Conservation (phyloP, 2,797 vertebrate genomes). For the Thamnophis elegans region DNA sequence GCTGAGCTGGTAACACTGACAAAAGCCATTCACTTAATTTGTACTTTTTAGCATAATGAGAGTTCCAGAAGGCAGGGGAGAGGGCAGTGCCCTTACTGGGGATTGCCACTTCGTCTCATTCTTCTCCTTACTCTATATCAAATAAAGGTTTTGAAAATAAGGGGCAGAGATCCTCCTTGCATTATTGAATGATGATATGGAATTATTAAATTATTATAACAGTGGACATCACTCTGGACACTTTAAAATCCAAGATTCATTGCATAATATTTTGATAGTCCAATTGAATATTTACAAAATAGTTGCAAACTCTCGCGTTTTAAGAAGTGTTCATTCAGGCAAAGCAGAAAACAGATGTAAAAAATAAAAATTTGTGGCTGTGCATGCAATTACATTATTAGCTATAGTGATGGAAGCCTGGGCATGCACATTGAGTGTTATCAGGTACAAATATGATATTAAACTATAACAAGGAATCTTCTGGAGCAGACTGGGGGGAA, state of each 20-base stretch:
- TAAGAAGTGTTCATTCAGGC: not conserved
- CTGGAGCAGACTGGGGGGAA: not conserved
- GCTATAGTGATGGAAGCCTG: not conserved
- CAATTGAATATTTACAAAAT: not conserved
- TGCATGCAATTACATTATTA: not conserved
- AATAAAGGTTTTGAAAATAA: not conserved
- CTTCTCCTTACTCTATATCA: not conserved
- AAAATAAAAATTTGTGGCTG: not conserved
- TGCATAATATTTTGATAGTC: not conserved
- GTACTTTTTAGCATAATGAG: not conserved
- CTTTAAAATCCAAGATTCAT: not conserved
- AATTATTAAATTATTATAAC: not conserved
- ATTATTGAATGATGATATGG: not conserved
- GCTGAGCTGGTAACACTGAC: not conserved
- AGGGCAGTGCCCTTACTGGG: no score
- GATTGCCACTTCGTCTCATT: not conserved
- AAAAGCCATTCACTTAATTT: not conserved
- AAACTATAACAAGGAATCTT: not conserved
- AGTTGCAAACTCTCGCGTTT: not conserved
- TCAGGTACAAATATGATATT: not conserved
- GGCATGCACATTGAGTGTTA: not conserved
- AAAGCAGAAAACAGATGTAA: not conserved
- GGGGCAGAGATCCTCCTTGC: not conserved
- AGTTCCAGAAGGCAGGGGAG: not conserved
- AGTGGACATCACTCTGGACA: not conserved